Base-by-base conservation (phyloP, 2,797 vertebrate genomes). In the Etheostoma perlongum region DNA sequence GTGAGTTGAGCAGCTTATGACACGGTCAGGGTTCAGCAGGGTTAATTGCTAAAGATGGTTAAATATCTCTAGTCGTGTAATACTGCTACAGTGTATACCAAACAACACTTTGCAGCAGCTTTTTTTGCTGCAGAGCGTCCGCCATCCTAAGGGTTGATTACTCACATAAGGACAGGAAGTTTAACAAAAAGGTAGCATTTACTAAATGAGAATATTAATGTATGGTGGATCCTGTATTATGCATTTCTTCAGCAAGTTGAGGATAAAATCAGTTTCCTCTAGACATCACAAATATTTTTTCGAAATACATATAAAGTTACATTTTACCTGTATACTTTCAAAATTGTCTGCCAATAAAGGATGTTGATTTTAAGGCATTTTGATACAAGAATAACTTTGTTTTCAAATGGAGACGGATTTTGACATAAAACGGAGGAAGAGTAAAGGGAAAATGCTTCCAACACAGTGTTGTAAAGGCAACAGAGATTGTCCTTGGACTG, bases 401-500 rank as follows among this genome's bases (percentile, higher is more conserved):
- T 18, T 16, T 55, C 12, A 46, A 40, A 47, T 25, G 18, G n/a
- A 46, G 1, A 46, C 18, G 11, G 16, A 33, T 27, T 70, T 10
- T 25, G 36, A 6, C 33, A 42, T 51, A n/a, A 23, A 44, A 63
- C 4, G 0, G 13, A 12, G n/a, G 33, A n/a, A 33, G 5, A 33
- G 11, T 25, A 21, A 53, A 46, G 15, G 2, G 10, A 46, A 54
- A 60, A 25, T 47, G 27, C 48, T 13, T 60, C 27, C 27, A 63
- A 6, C 0, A 23, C 23, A 63, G 7, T 47, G 36, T n/a, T 73
- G 25, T 18, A 55, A 74, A 73, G 57, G 16, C 80, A 76, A 69
- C 0, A 4, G 6, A 0, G 30, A 30, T 52, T 53, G 13, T 66
- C 55, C 53, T 78, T 64, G 16, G 44, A 12, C 36, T 60, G 47